These are phyloP conservation scores for cat (Felis catus) DNA, from an alignment of 2,113 vertebrate species.

Conservation along the genomic window DNA sequence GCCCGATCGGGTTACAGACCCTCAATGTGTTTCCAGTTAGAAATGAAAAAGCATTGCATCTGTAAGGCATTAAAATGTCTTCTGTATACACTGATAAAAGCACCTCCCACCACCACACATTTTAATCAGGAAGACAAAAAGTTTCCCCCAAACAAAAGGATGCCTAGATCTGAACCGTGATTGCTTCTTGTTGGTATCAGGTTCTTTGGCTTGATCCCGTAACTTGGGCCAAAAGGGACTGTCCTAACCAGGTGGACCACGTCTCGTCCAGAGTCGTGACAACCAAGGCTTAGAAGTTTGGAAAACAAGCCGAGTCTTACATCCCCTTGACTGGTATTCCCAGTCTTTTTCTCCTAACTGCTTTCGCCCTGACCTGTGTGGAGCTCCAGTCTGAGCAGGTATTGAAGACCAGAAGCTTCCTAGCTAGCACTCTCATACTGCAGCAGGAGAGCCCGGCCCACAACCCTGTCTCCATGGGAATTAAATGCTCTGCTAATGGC, in stretches of 20 bases:
- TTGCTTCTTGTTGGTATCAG: neutral
- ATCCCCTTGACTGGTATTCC: neutral
- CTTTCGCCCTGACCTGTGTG: neutral
- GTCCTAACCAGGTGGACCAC: neutral
- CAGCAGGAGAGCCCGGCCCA: accelerated
- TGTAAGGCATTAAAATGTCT: too few relatives aligned
- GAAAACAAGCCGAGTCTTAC: neutral
- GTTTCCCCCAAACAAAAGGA: neutral
- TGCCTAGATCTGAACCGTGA: neutral
- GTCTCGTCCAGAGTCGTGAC: neutral
- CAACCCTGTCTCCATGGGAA: neutral
- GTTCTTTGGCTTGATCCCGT: neutral
- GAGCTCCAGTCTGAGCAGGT: neutral
- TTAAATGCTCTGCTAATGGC: neutral
- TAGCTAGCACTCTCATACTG: accelerated
- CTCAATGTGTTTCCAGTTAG: neutral
- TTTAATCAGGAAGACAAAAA: neutral
- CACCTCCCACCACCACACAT: neutral
- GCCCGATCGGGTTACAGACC: neutral
- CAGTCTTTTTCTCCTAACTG: neutral
- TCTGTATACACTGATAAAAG: neutral
- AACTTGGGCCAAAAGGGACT: neutral
- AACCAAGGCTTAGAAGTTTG: neutral
- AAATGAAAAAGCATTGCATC: neutral
- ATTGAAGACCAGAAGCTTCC: neutral